A percentile compares a stretch with the other conserved stretches of the same genome.
phyloP scores from a whole-genome alignment of 2,888 invertebrate genomes.

The Adelognathus sp. region DNA sequence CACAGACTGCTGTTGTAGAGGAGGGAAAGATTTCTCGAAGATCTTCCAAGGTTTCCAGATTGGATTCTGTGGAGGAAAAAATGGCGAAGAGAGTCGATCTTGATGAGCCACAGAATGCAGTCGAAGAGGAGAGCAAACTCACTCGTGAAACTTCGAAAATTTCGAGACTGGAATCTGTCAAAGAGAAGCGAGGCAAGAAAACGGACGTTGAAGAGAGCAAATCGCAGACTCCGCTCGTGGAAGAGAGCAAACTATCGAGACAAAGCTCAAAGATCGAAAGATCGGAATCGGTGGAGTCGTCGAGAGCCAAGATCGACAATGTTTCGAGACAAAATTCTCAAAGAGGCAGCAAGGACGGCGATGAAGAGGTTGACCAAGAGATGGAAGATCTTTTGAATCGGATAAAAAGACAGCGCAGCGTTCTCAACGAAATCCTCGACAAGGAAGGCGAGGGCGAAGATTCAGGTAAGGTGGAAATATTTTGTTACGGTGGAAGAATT shows the following conservation, averaged over 20 bases:
- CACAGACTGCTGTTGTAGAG: too few relatives aligned
- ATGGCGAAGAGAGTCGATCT: slow-evolving; percentile 49
- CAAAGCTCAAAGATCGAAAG: slow-evolving; percentile 62
- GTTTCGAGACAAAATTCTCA: slow-evolving; percentile 64
- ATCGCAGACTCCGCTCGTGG: slow-evolving; percentile 37
- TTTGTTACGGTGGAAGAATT: neutral
- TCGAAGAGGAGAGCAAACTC: slow-evolving; percentile 51
- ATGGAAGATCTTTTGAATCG: slow-evolving; percentile 86
- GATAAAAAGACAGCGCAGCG: slow-evolving; percentile 87
- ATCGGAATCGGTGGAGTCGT: slow-evolving; percentile 62
- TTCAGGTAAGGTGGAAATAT: slow-evolving; percentile 64
- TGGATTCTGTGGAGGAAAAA: slow-evolving; percentile 53
- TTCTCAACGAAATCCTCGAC: slow-evolving; percentile 87
- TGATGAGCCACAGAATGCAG: slow-evolving; percentile 47
- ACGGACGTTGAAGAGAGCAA: slow-evolving; percentile 39
- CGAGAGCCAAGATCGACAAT: slow-evolving; percentile 32
- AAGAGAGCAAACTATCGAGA: slow-evolving; percentile 53
- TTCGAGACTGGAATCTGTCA: slow-evolving; percentile 56
- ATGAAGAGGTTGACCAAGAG: slow-evolving; percentile 84
- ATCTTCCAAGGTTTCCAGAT: slow-evolving; percentile 52
- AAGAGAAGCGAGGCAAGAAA: slow-evolving; percentile 29
- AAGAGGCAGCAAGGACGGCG: slow-evolving; percentile 77
- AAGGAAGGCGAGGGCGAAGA: slow-evolving; percentile 80
- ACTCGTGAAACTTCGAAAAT: slow-evolving; percentile 60
- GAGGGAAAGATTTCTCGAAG: slow-evolving; percentile 59